Conservation (phyloP, 2,113 vertebrate species). For the Emydocephalus ijimae region DNA sequence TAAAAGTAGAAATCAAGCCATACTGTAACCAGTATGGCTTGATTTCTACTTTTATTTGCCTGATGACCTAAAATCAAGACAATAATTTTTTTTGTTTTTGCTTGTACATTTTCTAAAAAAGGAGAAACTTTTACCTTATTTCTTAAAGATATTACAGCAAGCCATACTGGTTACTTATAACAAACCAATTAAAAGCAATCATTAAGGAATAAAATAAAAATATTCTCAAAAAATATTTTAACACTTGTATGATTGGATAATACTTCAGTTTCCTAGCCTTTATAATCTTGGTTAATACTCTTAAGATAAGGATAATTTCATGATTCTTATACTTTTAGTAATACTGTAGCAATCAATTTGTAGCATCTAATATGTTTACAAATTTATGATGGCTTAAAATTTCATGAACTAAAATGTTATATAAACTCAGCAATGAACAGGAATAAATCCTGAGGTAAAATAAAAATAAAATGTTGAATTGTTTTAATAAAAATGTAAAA, state of each 20-base stretch:
- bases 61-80: background rate
- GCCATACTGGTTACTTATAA: background rate
- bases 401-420: background rate
- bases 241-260: background rate
- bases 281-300: background rate
- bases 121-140: background rate
- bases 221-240: background rate
- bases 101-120: background rate
- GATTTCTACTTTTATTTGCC: background rate
- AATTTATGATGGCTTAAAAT: background rate
- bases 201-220: background rate
- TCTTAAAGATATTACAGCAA: background rate
- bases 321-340: background rate
- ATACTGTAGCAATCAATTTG: background rate
- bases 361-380: background rate
- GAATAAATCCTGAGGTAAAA: conserved; percentile 1
- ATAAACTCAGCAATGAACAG: background rate
- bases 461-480: conserved; percentile 11
- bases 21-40: background rate
- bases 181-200: background rate
- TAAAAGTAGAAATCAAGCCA: background rate
- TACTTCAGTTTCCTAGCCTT: background rate
- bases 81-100: background rate
- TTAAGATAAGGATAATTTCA: background rate
- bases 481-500: background rate